Evolutionary conservation across 92 coral and sea anemone species (phyloP), one percentile per base, ranked within the genome.

Genomic region (Isaurus tuberculatus): DNA sequence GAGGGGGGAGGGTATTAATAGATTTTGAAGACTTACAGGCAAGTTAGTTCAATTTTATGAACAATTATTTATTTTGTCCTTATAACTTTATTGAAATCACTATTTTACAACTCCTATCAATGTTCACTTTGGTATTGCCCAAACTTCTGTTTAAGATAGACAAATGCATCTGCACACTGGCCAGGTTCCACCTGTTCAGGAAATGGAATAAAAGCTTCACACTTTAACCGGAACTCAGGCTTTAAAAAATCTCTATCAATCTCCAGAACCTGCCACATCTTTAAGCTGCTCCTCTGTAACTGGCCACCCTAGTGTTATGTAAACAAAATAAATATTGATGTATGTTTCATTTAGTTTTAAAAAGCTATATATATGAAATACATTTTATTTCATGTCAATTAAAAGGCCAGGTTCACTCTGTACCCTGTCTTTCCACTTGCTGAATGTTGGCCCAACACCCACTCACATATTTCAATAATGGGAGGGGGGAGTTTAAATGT

Each of bases 121-220:
- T 4, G 3, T 31, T 31, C 66, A 60, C 66, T 60, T 65, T 61
- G 51, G 61, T 77, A 67, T 37, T 82, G 17, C 65, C 72, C 72
- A 70, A 66, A 82, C 43, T 69, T 82, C 33, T 82, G 77, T 51
- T 68, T 82, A 34, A 82, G 86, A 46, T 82, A 82, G 44, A 82
- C 79, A 82, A 44, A 82, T 46, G 79, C 86, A 82, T 82, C 86
- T 82, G 86, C 86, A 82, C 86, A 82, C 53, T 82, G 86, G 86
- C 70, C 86, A 82, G 86, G 78, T 82, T 82, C 86, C 11, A 82
- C 86, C 23, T 68, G 63, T 37, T 34, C 86, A 49, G 68, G 86
- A 70, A 82, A 82, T 22, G 86, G 86, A 82, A 82, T 82, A 31
- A 48, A 9, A 23, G 51, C 73, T 82, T 82, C 77, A 82, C 86